Evolutionary conservation across 1,140 invertebrate genomes (phyloP).

Genomic region (Tribolium madens): DNA sequence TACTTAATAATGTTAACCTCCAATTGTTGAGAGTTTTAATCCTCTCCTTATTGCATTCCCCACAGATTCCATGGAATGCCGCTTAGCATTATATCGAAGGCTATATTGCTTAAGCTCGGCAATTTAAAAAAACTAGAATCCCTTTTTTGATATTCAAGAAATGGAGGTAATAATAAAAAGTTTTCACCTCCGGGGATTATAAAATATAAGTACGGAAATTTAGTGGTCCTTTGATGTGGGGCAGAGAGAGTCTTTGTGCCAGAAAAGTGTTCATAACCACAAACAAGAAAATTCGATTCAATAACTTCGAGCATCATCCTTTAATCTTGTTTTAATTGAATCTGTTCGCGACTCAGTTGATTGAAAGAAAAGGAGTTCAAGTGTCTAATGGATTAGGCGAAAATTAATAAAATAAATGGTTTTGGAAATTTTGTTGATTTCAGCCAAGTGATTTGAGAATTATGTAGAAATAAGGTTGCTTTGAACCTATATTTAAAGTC

Average conservation of each 20-base stretch:
- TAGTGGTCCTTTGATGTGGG: constrained; percentile 12
- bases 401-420: constrained; percentile 34
- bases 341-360: constrained; percentile 4
- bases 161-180: neutral
- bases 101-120: constrained; percentile 23
- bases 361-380: constrained; percentile 21
- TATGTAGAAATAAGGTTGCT: neutral
- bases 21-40: constrained; percentile 28
- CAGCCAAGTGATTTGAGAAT: neutral
- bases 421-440: neutral
- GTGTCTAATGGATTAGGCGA: constrained; percentile 18
- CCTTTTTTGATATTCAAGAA: constrained; percentile 16
- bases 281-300: constrained; percentile 32
- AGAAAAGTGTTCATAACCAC: constrained; percentile 1
- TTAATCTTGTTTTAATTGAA: constrained; percentile 36
- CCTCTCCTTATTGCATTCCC: constrained; percentile 27
- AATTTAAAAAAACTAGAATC: constrained; percentile 33
- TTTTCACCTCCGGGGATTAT: constrained; percentile 11
- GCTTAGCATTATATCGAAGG: constrained; percentile 23
- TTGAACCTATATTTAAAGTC: neutral
- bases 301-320: constrained; percentile 19
- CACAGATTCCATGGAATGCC: constrained; percentile 27
- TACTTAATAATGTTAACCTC: constrained; percentile 25
- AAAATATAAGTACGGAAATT: constrained; percentile 8
- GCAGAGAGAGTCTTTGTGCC: neutral